Evolutionary conservation across 2,888 invertebrate genomes (phyloP).

Genomic region (Leptinotarsa rubiginosa): DNA sequence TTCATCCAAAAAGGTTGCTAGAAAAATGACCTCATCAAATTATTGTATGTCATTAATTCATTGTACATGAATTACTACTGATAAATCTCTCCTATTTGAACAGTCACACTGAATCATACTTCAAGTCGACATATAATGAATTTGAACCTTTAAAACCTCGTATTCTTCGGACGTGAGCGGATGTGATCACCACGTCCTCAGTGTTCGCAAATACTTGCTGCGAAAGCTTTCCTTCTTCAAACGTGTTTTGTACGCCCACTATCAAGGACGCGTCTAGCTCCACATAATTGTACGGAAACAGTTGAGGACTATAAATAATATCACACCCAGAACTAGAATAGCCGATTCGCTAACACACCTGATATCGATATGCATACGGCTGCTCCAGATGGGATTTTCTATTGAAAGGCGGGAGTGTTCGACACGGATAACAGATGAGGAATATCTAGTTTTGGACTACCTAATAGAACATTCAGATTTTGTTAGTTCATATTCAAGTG

Average conservation of each 20-base stretch:
- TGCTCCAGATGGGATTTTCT: neutral
- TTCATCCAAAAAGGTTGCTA: too few species aligned
- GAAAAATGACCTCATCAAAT: too few species aligned
- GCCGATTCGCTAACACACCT: constrained; percentile 21
- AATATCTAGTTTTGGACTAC: neutral
- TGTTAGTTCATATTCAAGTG: too few species aligned
- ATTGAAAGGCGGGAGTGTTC: neutral
- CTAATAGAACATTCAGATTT: too few species aligned
- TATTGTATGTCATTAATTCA: too few species aligned
- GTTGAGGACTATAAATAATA: constrained; percentile 23
- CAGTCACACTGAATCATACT: too few species aligned
- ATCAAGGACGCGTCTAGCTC: constrained; percentile 19
- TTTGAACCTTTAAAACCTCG: neutral
- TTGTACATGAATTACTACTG: too few species aligned
- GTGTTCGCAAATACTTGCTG: constrained; percentile 1
- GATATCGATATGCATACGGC: neutral
- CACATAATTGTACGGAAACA: constrained; percentile 24
- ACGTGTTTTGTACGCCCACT: constrained; percentile 14
- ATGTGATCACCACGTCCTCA: constrained; percentile 6
- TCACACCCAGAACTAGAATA: constrained; percentile 19
- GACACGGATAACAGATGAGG: neutral
- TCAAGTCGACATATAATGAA: too few species aligned
- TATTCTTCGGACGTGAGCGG: constrained; percentile 12
- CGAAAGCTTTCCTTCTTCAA: constrained; percentile 20
- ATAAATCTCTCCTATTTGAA: too few species aligned